Percentiles rank a stretch among this genome's conserved stretches.
phyloP scores from a whole-genome alignment of 2,888 invertebrate genomes.

The Yponomeuta sedellus region DNA sequence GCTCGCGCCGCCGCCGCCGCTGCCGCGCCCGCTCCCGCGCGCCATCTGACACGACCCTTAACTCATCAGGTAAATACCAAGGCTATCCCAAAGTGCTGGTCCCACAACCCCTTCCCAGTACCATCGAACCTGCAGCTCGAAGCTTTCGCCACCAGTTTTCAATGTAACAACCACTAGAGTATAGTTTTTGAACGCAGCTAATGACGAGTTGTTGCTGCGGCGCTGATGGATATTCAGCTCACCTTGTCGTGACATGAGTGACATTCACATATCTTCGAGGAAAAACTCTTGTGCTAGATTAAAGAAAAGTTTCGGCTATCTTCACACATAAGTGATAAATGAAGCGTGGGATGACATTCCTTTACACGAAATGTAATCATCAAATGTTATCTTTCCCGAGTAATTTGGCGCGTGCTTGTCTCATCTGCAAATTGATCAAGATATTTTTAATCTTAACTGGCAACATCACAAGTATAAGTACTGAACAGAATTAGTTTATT shows the following conservation, averaged over 20 bases:
- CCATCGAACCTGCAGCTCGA: not conserved
- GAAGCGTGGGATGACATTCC: too few relatives aligned
- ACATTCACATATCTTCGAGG: not conserved
- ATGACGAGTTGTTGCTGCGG: not conserved
- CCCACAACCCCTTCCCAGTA: not conserved
- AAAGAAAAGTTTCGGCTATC: not conserved
- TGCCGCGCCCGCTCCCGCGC: slow-evolving; percentile 43
- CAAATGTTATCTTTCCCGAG: not conserved
- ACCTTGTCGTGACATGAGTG: slow-evolving; percentile 14
- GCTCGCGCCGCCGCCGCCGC: slow-evolving; percentile 39
- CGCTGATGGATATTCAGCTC: slow-evolving; percentile 7
- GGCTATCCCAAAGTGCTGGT: not conserved
- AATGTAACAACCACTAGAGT: not conserved
- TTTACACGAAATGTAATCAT: too few relatives aligned
- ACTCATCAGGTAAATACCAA: slow-evolving; percentile 50
- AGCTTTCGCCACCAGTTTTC: not conserved
- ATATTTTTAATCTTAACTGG: not conserved
- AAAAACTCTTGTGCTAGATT: not conserved
- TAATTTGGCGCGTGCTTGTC: not conserved
- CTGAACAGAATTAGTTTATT: not conserved
- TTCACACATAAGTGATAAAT: too few relatives aligned
- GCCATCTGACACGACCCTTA: slow-evolving; percentile 31
- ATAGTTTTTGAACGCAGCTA: not conserved
- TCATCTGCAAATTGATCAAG: not conserved
- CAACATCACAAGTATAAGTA: not conserved